These are phyloP conservation scores for Lordiphosa clarofinis DNA, from an alignment of 1,140 invertebrate genomes.

Conservation along the genomic window DNA sequence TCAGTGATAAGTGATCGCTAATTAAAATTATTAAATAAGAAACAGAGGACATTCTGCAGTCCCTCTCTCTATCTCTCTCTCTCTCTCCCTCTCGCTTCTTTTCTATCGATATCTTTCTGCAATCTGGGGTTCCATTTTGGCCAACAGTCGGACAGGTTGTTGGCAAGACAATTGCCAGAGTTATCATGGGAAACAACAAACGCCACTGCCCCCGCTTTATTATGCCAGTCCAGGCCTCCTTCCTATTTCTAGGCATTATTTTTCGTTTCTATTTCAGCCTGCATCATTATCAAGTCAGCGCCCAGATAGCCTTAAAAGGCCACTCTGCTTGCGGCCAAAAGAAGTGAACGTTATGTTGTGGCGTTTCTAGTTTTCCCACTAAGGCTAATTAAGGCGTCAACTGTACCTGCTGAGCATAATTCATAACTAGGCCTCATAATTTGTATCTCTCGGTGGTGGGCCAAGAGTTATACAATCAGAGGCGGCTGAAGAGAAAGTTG, in stretches of 20 bases:
- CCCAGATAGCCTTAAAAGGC: constrained; percentile 66
- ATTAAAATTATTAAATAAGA: constrained; percentile 65
- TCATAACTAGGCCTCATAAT: constrained; percentile 40
- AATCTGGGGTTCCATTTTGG: constrained; percentile 53
- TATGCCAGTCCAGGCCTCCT: constrained; percentile 6
- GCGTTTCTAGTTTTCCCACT: constrained; percentile 12
- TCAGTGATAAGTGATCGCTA: constrained; percentile 68
- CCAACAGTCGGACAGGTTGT: constrained; percentile 62
- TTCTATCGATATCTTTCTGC: constrained; percentile 4
- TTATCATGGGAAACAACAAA: constrained; percentile 62
- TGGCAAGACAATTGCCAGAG: constrained; percentile 72
- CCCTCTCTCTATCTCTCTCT: background rate
- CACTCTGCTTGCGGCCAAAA: constrained; percentile 22
- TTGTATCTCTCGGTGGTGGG: background rate
- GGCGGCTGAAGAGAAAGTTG: constrained; percentile 53
- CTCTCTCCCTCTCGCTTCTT: background rate
- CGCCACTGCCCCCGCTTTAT: constrained; percentile 17
- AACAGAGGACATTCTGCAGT: constrained; percentile 47
- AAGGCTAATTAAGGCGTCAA: constrained; percentile 68
- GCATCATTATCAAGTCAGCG: constrained; percentile 66
- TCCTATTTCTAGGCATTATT: constrained; percentile 8
- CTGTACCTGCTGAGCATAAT: constrained; percentile 62
- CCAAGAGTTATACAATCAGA: constrained; percentile 49
- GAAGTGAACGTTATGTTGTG: constrained; percentile 62
- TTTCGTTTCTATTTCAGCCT: constrained; percentile 47